Evolutionary conservation across 2,888 invertebrate species (phyloP), one percentile per base, ranked within the genome.

Genomic region (Neria commutata): DNA sequence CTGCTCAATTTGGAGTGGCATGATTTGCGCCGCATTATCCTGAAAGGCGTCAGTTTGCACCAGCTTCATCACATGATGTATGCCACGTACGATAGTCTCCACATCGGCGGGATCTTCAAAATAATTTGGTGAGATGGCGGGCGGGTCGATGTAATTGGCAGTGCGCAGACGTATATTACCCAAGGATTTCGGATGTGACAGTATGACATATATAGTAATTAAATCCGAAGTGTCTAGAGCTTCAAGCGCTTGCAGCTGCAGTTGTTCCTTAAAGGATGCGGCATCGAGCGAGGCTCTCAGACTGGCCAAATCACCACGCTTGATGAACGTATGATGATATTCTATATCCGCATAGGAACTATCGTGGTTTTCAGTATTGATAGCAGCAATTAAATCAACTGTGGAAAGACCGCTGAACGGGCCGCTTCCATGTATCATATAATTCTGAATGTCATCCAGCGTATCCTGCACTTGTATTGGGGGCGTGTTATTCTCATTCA

Each of bases 71-170:
- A 74, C 56, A 4, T 83, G 65, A 8, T 76, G 82, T 16, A 86
- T 83, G 8, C 84, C 85, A 42, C 85, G 72, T 48, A 85, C 78
- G 1, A 86, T 76, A 1, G 83, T 84, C 23, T 83, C 80, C 33
- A 86, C 76, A 67, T 91, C 90, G 17, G 84, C 82, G 1, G 82
- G 81, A 24, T 87, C 83, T 0, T 83, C 80, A 48, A 91, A 83
- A 73, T 90, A 91, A 70, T 90, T 89, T n/a, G 88, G 85, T 63
- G 86, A 81, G 50, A 91, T 86, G 47, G 85, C 67, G 0, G 91
- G 91, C 23, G 86, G 83, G 4, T 86, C 84, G 2, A 72, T 67
- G 0, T 88, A 87, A 69, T 88, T 77, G 0, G 68, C 63, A 4
- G 84, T 85, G 46, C 78, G 78, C 1, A 91, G 74, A 16, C 81